Evolutionary conservation across 2,113 vertebrate genomes (phyloP).

Genomic region (Epinephelus cyanopodus): DNA sequence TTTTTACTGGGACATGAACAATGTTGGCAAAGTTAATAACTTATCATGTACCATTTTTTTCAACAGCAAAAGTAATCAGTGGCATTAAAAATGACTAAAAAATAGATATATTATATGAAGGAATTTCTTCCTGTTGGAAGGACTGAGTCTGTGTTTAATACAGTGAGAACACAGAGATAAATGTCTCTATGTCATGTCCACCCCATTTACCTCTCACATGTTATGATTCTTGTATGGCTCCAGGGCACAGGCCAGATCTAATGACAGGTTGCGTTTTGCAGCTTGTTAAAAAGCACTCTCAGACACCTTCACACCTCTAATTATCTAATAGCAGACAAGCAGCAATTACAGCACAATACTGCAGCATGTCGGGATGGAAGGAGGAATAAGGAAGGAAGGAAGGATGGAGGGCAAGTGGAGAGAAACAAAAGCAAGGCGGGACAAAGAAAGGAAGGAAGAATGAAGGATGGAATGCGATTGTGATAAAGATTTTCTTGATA

Average conservation of each 20-base stretch:
- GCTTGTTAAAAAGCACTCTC: conserved; percentile 51
- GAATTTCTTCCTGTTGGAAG: neutral
- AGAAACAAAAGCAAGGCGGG: neutral
- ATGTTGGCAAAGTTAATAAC: no score
- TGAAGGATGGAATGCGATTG: neutral
- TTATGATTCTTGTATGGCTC: conserved; percentile 11
- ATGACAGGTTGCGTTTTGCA: conserved; percentile 27
- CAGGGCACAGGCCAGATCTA: conserved; percentile 2
- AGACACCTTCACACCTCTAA: conserved; percentile 38
- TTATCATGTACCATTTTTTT: no score
- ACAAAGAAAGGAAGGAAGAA: conserved; percentile 3
- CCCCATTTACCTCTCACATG: neutral
- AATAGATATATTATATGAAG: no score
- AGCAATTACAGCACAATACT: conserved; percentile 28
- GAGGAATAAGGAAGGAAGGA: neutral
- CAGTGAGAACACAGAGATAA: neutral
- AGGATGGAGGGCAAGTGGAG: neutral
- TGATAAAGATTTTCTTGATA: conserved; percentile 3
- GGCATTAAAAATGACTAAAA: no score
- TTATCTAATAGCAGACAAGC: conserved; percentile 57
- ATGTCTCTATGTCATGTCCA: neutral
- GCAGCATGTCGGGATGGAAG: conserved; percentile 18
- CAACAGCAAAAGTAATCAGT: no score
- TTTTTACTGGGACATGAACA: no score
- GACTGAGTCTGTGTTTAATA: no score